Evolutionary conservation across 2,797 vertebrate genomes (phyloP), one percentile per base, ranked within the genome.

Genomic region (Sphenopsis melanotis): DNA sequence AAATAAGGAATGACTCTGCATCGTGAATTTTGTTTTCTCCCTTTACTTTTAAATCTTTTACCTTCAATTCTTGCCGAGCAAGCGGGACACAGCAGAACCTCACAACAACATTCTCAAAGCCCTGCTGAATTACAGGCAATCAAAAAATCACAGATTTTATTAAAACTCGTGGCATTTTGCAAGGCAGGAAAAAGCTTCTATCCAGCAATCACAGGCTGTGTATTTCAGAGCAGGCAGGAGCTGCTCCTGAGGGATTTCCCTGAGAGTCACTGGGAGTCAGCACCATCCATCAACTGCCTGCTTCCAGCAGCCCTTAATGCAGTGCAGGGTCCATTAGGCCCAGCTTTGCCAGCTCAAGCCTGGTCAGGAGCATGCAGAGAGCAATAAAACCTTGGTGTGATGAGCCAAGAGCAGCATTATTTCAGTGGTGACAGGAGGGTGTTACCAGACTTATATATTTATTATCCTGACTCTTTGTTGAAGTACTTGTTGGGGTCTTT

Each of bases 171-270:
- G 24, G 12, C 44, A 26, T 59, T 92, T 85, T 74, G 20, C n/a
- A 60, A 69, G 30, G 15, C 39, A 47, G 42, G 42, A 59, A 53
- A 56, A 82, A 80, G 15, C 61, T 86, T 65, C 49, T 42, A 17
- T 11, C 27, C 1, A 5, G 65, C 26, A 46, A 42, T 3, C 4
- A 3, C 41, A n/a, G 37, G 70, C 23, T 32, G 53, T 0, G 0
- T 17, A 34, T 72, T 83, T 46, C 10, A 2, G 27, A 57, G 32
- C 46, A 66, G 76, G 57, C 4, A 1, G 1, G 47, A 90, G 83
- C 70, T 83, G 64, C 68, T 78, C 66, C 63, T 0, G 1, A 86
- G 64, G 20, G 60, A 87, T 42, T 87, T 47, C 70, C 32, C 26
- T 63, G 49, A 42, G 32, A 88, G 36, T 39, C 1, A 57, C 68